A percentile compares a stretch with the other conserved stretches of the same genome.
Evolutionary conservation across 2,113 vertebrate genomes (phyloP).

Genomic region (Gallinago paraguaiae): DNA sequence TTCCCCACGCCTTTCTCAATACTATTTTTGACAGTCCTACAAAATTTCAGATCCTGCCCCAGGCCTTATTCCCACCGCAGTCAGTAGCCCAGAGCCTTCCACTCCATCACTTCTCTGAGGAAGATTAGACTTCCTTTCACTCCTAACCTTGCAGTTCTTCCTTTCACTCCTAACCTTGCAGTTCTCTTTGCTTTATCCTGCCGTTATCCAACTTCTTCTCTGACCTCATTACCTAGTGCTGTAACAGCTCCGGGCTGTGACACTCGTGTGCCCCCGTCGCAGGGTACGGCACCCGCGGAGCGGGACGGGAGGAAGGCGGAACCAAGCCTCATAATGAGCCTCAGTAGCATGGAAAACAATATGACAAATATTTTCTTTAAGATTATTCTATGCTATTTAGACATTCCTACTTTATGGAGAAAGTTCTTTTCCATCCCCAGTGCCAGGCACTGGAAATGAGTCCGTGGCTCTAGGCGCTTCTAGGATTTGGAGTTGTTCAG

Average conservation of each 20-base stretch:
- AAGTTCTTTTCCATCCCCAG: not conserved
- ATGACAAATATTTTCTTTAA: not conserved
- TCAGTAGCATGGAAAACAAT: slow-evolving; percentile 7
- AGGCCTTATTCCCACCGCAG: not conserved
- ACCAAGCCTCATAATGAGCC: not conserved
- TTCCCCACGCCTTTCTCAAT: not conserved
- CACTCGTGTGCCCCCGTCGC: not conserved
- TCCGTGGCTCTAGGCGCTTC: not conserved
- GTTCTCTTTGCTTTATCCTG: not conserved
- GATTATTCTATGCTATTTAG: not conserved
- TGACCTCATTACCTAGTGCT: not conserved
- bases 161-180: not conserved
- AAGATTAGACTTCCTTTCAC: not conserved
- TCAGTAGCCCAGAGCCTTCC: not conserved
- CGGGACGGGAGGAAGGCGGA: not conserved
- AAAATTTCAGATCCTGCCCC: not conserved
- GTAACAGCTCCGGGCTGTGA: not conserved
- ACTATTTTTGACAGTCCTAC: not conserved
- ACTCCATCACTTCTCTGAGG: not conserved
- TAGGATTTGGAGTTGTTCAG: not conserved
- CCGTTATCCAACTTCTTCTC: not conserved
- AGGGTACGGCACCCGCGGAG: not conserved
- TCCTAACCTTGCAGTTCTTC: not conserved
- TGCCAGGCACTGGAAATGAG: not conserved
- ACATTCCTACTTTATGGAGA: not conserved